A percentile compares a stretch with the other conserved stretches of the same genome.
Conservation (phyloP, 2,797 vertebrate species). For the Anolis apletophallus region DNA sequence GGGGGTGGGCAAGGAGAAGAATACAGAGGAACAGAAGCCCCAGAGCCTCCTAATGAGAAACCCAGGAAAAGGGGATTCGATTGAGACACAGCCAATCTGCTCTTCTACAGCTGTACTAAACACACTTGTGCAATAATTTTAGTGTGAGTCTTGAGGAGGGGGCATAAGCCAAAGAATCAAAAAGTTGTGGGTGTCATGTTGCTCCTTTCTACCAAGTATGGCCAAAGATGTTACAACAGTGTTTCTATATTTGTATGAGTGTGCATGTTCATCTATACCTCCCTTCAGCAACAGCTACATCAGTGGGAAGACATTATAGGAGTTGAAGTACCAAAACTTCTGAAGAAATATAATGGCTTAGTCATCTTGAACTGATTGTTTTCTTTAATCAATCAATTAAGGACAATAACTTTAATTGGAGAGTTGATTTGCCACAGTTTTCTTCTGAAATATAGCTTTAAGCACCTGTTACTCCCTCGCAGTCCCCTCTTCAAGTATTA, state of each 20-base stretch:
- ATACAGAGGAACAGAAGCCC: constrained; percentile 1
- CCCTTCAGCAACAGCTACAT: no score
- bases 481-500: no score
- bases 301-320: no score
- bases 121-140: background rate
- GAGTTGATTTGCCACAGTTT: no score
- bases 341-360: no score
- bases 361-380: background rate
- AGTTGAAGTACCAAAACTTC: no score
- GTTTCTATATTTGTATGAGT: no score
- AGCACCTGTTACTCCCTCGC: no score
- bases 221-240: background rate
- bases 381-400: background rate
- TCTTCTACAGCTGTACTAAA: background rate
- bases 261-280: no score
- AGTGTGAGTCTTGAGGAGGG: background rate
- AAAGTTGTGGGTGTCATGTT: background rate
- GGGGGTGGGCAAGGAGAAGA: background rate
- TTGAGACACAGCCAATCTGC: background rate
- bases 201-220: background rate
- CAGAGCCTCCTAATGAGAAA: constrained; percentile 32
- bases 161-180: background rate
- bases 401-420: no score
- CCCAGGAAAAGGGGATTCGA: constrained; percentile 7
- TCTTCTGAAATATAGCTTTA: no score